phyloP scores from a whole-genome alignment of 2,797 vertebrate genomes.

The Coranthus polyacanthus region DNA sequence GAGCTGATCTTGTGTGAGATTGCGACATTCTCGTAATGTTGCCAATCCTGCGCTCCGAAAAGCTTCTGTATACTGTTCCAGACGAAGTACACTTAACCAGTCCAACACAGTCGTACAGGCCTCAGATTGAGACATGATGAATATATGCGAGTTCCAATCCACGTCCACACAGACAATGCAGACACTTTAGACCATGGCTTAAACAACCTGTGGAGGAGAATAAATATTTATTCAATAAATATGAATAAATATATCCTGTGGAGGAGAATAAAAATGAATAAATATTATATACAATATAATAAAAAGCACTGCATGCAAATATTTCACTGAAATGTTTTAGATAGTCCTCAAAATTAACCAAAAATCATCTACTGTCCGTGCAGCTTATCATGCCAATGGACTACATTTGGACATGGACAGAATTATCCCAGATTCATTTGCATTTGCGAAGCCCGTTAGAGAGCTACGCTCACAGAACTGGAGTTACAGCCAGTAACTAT shows the following conservation, averaged over 20 bases:
- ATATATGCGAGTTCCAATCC: slow-evolving; percentile 1
- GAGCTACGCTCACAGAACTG: too few species aligned
- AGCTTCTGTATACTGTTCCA: slow-evolving; percentile 89
- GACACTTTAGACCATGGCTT: slow-evolving; percentile 57
- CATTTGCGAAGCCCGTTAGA: too few species aligned
- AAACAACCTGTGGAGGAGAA: slow-evolving; percentile 53
- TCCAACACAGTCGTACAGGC: slow-evolving; percentile 73
- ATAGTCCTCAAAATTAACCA: too few species aligned
- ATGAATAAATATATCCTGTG: too few species aligned
- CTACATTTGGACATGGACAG: too few species aligned
- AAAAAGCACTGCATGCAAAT: too few species aligned
- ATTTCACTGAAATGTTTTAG: too few species aligned
- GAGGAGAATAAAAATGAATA: slow-evolving; percentile 7
- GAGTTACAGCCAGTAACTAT: too few species aligned
- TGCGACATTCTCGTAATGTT: slow-evolving; percentile 84
- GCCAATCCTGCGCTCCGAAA: slow-evolving; percentile 83
- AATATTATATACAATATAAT: background rate
- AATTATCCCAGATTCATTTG: too few species aligned
- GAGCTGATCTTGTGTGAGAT: slow-evolving; percentile 82
- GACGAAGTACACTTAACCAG: slow-evolving; percentile 89
- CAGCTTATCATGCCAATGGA: too few species aligned
- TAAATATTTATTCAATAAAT: too few species aligned
- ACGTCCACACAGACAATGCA: slow-evolving; percentile 20
- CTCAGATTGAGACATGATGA: slow-evolving; percentile 70
- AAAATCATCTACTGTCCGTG: too few species aligned